Evolutionary conservation across 2,888 invertebrate genomes (phyloP), one percentile per base, ranked within the genome.

Genomic region (Globia sparganii): DNA sequence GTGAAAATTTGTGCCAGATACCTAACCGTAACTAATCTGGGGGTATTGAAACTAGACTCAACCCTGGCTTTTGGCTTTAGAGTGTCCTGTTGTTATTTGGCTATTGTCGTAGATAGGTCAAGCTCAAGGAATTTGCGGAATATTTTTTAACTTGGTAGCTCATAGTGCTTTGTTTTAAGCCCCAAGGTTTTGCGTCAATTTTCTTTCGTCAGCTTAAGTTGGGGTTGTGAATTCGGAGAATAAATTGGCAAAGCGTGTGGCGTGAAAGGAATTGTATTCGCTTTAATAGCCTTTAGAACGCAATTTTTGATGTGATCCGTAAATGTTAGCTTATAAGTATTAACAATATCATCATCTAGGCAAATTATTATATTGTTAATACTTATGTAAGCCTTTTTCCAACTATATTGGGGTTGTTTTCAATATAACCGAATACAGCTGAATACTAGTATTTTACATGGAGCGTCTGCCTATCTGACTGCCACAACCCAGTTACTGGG

Each of bases 101-200:
- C 34, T 21, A 59, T 59, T 80, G 43, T 73, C 25, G 11, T 15
- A 46, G 43, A 59, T 53, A 31, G 37, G 66, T 66, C 78, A 65
- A 37, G 59, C 43, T 66, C 56, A 49, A 34, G 34, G 25, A 40
- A 80, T 72, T 78, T 80, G 2, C 15, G 9, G 37, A 49, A 49
- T 64, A 72, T 72, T 40, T 34, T 72, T 71, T 78, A 31, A 64
- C 74, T 72, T 40, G n/a, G n/a, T 18, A 15, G n/a, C 25, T 49
- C 37, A 9, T 40, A n/a, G 31, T 18, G 56, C 40, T 78, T 72
- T 40, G 56, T 56, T 21, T n/a, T n/a, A 56, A 78, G 37, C 56
- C 15, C 15, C 62, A 56, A n/a, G n/a, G 37, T 37, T 46, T 28
- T 1, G 13, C 31, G 37, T 15, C 56, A n/a, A n/a, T 71, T 37